Base-by-base conservation (phyloP, 2,888 invertebrate species). In the Camptogramma bilineatum region DNA sequence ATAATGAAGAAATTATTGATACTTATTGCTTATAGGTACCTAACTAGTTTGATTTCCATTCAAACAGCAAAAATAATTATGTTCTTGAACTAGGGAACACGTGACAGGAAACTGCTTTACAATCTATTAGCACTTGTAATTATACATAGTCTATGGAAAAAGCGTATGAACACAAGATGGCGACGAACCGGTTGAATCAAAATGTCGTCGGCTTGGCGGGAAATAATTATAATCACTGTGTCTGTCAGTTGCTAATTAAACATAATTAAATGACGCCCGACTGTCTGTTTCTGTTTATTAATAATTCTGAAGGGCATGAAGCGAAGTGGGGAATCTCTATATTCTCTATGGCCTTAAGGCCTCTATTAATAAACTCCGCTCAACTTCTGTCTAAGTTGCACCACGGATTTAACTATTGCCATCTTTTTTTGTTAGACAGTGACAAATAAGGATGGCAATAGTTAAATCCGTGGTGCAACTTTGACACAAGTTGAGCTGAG, bases 151-250 rank as follows among this genome's bases (percentile, higher is more conserved):
- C 55, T 55, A 47, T 5, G 47, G 31, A 19, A 47, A 47, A 55
- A 47, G 48, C 42, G 28, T n/a, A 19, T 28, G 44, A n/a, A n/a
- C 69, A 53, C 67, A 73, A 75, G 46, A 74, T 73, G 66, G 60
- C 54, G 44, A 63, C 62, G 21, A 67, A 73, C 72, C 18, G 62
- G 74, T 67, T 57, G 16, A 48, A 52, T 65, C 39, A 68, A 69
- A 69, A 74, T 74, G 70, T 74, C 76, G 68, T 64, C 66, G 61
- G 57, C 53, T 54, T 53, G 46, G 42, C 57, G 57, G 64, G 52
- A 60, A 60, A 56, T 57, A n/a, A 63, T 57, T 34, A 52, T 10
- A 28, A 42, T 56, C 10, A n/a, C 53, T 42, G 7, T 8, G 50
- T 60, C 31, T 58, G 50, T 47, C 13, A 34, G 48, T 18, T n/a